Conservation (phyloP, 2,113 vertebrate genomes). For the Andinoacara biseriatus region DNA sequence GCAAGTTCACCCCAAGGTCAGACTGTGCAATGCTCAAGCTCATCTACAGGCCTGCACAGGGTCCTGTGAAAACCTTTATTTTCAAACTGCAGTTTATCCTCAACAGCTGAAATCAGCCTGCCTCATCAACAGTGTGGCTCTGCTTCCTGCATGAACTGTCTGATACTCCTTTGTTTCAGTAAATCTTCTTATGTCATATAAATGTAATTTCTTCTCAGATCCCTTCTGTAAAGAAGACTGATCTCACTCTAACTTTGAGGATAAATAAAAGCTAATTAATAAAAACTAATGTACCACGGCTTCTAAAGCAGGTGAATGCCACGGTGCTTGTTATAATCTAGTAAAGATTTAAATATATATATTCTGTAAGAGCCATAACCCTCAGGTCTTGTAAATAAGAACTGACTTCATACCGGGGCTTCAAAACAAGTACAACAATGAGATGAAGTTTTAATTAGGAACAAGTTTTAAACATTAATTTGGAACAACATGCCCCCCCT, state of each 20-base stretch:
- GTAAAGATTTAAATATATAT: not conserved
- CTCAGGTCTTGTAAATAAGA: not conserved
- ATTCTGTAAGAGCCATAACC: not conserved
- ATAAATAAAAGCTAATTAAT: not conserved
- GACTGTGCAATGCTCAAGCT: too few relatives aligned
- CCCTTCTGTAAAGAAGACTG: not conserved
- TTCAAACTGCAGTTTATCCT: too few relatives aligned
- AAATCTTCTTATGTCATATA: not conserved
- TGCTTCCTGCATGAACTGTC: not conserved
- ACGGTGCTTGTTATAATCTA: not conserved
- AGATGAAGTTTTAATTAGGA: not conserved
- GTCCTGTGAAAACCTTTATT: too few relatives aligned
- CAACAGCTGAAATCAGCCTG: not conserved
- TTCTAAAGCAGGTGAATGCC: not conserved
- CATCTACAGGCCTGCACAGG: too few relatives aligned
- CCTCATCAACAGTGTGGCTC: too few relatives aligned
- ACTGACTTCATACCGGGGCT: not conserved
- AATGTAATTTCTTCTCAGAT: not conserved
- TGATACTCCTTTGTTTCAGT: not conserved
- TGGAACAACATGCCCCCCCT: conserved; percentile 21
- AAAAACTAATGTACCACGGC: not conserved
- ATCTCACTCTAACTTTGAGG: not conserved
- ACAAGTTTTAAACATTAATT: not conserved
- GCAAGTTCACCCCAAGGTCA: too few relatives aligned
- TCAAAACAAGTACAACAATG: not conserved